Percentiles rank a stretch among this genome's conserved stretches.
Conservation (phyloP, 2,797 vertebrate genomes). For the Spinus pinus region DNA sequence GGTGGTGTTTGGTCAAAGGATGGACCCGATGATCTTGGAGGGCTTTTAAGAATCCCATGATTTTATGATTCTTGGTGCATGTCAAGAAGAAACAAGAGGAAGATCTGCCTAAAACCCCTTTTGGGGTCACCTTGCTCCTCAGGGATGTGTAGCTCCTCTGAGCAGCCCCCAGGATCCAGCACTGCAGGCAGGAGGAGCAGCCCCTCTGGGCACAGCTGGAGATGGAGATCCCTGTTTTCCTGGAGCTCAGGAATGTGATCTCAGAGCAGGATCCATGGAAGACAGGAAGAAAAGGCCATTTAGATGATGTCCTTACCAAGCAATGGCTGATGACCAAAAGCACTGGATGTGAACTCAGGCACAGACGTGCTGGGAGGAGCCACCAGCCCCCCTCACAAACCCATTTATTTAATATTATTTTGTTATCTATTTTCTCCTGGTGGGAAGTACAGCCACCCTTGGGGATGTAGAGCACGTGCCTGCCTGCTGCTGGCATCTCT, state of each 20-base stretch:
- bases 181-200: background rate
- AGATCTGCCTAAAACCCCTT: background rate
- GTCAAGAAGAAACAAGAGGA: background rate
- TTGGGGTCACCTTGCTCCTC: background rate
- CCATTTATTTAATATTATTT: background rate
- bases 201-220: background rate
- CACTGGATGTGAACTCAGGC: background rate
- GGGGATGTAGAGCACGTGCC: background rate
- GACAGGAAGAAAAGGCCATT: background rate
- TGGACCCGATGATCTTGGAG: rapidly evolving
- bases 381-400: background rate
- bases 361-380: background rate
- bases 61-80: background rate
- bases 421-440: background rate
- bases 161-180: rapidly evolving
- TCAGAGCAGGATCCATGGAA: background rate
- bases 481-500: background rate
- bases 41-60: background rate
- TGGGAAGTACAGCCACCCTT: background rate
- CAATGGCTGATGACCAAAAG: background rate
- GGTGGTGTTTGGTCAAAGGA: background rate
- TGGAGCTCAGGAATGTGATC: background rate
- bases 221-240: background rate
- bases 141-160: rapidly evolving
- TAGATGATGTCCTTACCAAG: background rate